Evolutionary conservation across 2,888 invertebrate species (phyloP), one percentile per base, ranked within the genome.

Genomic region (Cataglyphis cursor): DNA sequence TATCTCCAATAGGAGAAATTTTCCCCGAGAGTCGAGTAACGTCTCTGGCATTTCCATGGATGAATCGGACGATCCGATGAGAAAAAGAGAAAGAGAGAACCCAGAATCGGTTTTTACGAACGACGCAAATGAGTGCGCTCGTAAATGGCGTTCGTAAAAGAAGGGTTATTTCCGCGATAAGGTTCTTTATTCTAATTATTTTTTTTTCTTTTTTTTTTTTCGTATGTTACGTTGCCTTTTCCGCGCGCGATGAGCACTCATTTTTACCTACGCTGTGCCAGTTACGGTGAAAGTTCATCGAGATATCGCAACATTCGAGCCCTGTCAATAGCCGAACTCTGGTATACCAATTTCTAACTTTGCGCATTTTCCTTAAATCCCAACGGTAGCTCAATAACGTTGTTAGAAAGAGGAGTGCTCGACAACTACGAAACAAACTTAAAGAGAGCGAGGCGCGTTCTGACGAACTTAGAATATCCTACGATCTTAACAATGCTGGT

Each of bases 1-100:
- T 81, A 88, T 81, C 61, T 81, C 54, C 66, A 74, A 68, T 65
- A 88, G 64, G 78, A 89, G 88, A 82, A 85, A 82, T 88, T 88
- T 89, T 89, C 85, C 82, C 88, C 73, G 57, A 48, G 68, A 83
- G 85, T 84, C 82, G 85, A 89, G 87, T 87, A 87, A 89, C 88
- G 84, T 76, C 76, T 83, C 74, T 38, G 72, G 54, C 82, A 87
- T 82, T 87, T 87, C 82, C 62, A 82, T 84, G 75, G 83, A 83
- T 85, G 82, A 81, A 84, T 87, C 87, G 80, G 59, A 28, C 48
- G 21, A 75, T 44, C 48, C 51, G 21, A 70, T 61, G 70, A 70
- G 76, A 51, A 15, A 64, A 24, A 76, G n/a, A 54, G 66, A 31
- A 28, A 57, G n/a, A 44, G n/a, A 35, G 21, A 62, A 15, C 15